These are phyloP conservation scores for Aeoliscus strigatus DNA, from an alignment of 2,797 vertebrate genomes.

Conservation along the genomic window DNA sequence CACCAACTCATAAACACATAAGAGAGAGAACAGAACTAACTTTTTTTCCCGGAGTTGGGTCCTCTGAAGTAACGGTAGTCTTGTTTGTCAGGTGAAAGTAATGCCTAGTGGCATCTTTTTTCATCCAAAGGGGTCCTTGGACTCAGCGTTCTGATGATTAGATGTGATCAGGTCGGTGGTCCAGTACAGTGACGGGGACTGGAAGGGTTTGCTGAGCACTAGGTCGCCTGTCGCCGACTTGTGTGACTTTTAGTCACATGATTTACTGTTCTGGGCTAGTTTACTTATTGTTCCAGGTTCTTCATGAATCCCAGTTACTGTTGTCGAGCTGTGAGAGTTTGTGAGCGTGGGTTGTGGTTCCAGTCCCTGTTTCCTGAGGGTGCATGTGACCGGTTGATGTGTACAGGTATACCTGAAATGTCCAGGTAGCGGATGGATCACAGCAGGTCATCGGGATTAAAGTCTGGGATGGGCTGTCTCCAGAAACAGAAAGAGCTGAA, in stretches of 20 bases:
- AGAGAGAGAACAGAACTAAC: conserved; percentile 3
- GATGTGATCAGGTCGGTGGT: too few species aligned
- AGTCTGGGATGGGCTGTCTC: conserved; percentile 86
- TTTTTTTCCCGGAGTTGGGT: conserved; percentile 2
- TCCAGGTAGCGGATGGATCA: conserved; percentile 59
- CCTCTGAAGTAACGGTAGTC: conserved; percentile 2
- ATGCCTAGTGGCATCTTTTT: too few species aligned
- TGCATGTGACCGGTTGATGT: conserved; percentile 18
- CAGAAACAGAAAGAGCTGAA: conserved; percentile 98
- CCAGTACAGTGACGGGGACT: conserved; percentile 9
- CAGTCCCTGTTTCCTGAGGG: conserved; percentile 24
- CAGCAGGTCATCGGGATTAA: conserved; percentile 85
- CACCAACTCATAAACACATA: not conserved
- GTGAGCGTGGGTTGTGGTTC: conserved; percentile 4
- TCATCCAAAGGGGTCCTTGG: too few species aligned
- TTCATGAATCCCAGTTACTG: conserved; percentile 16
- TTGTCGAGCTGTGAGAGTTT: conserved; percentile 2
- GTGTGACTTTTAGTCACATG: conserved; percentile 10
- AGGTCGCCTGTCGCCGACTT: conserved; percentile 11
- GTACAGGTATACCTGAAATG: conserved; percentile 19
- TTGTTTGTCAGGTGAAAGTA: too few species aligned
- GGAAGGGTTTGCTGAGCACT: conserved; percentile 5
- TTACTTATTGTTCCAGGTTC: conserved; percentile 7
- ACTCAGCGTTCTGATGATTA: too few species aligned
- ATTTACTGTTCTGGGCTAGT: conserved; percentile 21